Percentiles rank a stretch among this genome's conserved stretches.
These are phyloP conservation scores for Agrochola lota DNA, from an alignment of 2,888 invertebrate species.

Conservation along the genomic window DNA sequence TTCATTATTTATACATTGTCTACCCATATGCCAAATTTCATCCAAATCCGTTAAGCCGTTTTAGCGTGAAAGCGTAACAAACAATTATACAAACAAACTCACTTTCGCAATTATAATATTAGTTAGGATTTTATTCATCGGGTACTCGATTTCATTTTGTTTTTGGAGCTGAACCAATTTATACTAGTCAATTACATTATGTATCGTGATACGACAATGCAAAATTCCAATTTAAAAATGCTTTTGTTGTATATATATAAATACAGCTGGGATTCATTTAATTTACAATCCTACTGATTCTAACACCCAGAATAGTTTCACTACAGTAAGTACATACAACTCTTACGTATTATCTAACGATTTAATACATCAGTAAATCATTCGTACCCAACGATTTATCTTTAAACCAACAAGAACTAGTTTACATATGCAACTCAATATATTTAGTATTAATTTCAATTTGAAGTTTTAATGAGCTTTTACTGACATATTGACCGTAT, in stretches of 20 bases:
- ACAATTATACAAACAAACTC: no score
- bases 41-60: no score
- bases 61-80: no score
- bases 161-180: slow-evolving; percentile 40
- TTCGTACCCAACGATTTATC: not conserved
- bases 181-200: slow-evolving; percentile 45
- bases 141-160: slow-evolving; percentile 23
- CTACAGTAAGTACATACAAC: slow-evolving; percentile 26
- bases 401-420: slow-evolving; percentile 22
- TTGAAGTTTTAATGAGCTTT: slow-evolving; percentile 29
- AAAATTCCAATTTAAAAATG: not conserved
- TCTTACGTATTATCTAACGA: slow-evolving; percentile 38
- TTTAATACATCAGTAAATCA: slow-evolving; percentile 26
- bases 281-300: slow-evolving; percentile 32
- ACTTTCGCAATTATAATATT: no score
- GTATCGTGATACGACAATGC: slow-evolving; percentile 1
- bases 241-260: slow-evolving; percentile 1
- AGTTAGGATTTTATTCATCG: slow-evolving; percentile 6
- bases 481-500: slow-evolving; percentile 22
- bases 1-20: slow-evolving; percentile 15
- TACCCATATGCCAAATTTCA: no score
- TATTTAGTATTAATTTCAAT: slow-evolving; percentile 8
- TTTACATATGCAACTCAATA: slow-evolving; percentile 15
- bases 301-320: slow-evolving; percentile 38
- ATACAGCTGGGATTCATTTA: slow-evolving; percentile 4